A percentile compares a stretch with the other conserved stretches of the same genome.
These are phyloP conservation scores for Agrochola litura DNA, from an alignment of 2,888 invertebrate species.

Conservation along the genomic window DNA sequence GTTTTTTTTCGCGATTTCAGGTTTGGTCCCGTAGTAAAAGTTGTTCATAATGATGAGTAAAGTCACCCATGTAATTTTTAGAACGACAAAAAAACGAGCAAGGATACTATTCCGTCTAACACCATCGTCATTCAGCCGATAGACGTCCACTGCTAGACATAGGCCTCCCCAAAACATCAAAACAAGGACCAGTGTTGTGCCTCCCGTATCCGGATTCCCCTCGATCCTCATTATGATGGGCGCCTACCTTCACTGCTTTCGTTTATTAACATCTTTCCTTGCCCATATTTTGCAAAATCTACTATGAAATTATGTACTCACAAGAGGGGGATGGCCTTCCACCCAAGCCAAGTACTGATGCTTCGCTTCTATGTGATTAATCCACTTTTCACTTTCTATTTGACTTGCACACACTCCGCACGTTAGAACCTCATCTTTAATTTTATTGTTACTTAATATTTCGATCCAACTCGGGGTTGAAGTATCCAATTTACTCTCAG, in stretches of 20 bases:
- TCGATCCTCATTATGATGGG: background rate
- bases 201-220: background rate
- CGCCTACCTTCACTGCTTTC: background rate
- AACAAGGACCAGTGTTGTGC: background rate
- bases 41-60: too few relatives aligned
- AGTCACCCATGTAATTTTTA: background rate
- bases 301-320: slow-evolving; percentile 45
- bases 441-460: slow-evolving; percentile 21
- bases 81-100: background rate
- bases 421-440: slow-evolving; percentile 37
- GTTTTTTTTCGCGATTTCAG: too few relatives aligned
- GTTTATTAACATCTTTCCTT: background rate
- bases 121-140: background rate
- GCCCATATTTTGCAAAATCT: background rate
- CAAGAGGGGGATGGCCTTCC: slow-evolving; percentile 54
- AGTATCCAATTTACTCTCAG: slow-evolving; percentile 24
- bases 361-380: slow-evolving; percentile 42
- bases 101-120: background rate
- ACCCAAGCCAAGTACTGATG: slow-evolving; percentile 66
- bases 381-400: slow-evolving; percentile 49
- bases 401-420: slow-evolving; percentile 60
- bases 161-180: background rate
- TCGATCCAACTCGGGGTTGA: slow-evolving; percentile 16
- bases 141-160: background rate
- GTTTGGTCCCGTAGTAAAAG: too few relatives aligned